These are phyloP conservation scores for Macrobrachium nipponense DNA, from an alignment of 1,140 invertebrate genomes.

Conservation along the genomic window DNA sequence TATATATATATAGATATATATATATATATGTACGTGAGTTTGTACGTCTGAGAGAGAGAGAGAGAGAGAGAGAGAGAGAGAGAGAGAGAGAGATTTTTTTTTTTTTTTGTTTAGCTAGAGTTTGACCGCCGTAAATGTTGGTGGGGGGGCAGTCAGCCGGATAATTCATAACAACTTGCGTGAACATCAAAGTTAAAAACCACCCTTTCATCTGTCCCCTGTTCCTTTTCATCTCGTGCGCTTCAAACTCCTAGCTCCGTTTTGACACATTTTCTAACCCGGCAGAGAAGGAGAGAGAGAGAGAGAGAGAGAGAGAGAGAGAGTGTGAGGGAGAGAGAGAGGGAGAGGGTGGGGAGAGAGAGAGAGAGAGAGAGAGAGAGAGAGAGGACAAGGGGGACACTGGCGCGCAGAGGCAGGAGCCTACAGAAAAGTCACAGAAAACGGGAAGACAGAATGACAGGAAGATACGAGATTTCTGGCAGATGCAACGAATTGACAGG, in stretches of 20 bases:
- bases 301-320: constrained; percentile 9
- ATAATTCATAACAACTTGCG: constrained; percentile 22
- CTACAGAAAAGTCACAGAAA: background rate
- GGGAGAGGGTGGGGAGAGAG: background rate
- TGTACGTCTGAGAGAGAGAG: background rate
- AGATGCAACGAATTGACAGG: too few species aligned
- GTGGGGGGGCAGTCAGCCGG: constrained; percentile 2
- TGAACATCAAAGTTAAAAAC: constrained; percentile 16
- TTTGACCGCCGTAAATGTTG: constrained; percentile 23
- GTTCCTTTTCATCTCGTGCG: constrained; percentile 8
- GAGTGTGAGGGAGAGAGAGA: constrained; percentile 11
- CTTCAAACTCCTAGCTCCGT: constrained; percentile 17
- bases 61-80: background rate
- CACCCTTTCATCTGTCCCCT: constrained; percentile 2
- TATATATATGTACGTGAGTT: background rate
- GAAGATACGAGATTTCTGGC: too few species aligned
- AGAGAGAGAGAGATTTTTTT: too few species aligned
- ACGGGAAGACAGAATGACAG: too few species aligned
- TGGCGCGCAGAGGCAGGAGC: too few species aligned
- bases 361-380: constrained; percentile 2
- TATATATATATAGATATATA: too few species aligned
- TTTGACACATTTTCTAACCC: constrained; percentile 23
- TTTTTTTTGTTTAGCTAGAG: background rate
- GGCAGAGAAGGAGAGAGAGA: constrained; percentile 15
- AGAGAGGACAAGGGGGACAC: background rate